These are phyloP conservation scores for Babyrousa celebensis DNA, from an alignment of 2,797 vertebrate species.

Conservation along the genomic window DNA sequence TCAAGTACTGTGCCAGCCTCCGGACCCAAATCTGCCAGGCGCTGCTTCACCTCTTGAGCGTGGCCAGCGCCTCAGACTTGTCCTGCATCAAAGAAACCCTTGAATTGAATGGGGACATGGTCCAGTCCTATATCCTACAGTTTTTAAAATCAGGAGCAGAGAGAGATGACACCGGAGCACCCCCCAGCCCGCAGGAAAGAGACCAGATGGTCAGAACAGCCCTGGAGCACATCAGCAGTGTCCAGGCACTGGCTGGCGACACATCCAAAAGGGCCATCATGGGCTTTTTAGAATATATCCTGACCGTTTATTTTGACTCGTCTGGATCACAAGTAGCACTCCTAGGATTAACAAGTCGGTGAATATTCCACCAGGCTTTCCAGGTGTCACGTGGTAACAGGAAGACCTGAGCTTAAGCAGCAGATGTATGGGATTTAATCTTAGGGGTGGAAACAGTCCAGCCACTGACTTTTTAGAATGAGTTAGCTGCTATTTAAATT, in stretches of 20 bases:
- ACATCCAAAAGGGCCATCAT: conserved; percentile 83
- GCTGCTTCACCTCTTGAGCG: conserved; percentile 94
- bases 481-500: background rate
- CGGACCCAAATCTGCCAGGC: conserved; percentile 95
- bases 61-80: conserved; percentile 93
- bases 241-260: conserved; percentile 85
- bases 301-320: conserved; percentile 88
- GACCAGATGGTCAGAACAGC: conserved; percentile 89
- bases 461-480: conserved; percentile 5
- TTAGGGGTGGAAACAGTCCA: background rate
- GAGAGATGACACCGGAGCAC: conserved; percentile 84
- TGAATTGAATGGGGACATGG: conserved; percentile 86
- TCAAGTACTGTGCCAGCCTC: conserved; percentile 97
- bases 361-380: background rate
- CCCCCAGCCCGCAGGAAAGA: conserved; percentile 89
- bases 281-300: conserved; percentile 92
- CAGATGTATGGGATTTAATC: background rate
- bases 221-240: conserved; percentile 90
- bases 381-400: background rate
- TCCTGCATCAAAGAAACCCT: conserved; percentile 89
- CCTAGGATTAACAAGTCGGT: background rate
- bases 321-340: conserved; percentile 57
- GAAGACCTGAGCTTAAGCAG: background rate
- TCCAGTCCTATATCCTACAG: conserved; percentile 93
- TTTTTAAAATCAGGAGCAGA: conserved; percentile 91